phyloP scores from a whole-genome alignment of 2,888 invertebrate genomes.

The Eumerus sabulonum region DNA sequence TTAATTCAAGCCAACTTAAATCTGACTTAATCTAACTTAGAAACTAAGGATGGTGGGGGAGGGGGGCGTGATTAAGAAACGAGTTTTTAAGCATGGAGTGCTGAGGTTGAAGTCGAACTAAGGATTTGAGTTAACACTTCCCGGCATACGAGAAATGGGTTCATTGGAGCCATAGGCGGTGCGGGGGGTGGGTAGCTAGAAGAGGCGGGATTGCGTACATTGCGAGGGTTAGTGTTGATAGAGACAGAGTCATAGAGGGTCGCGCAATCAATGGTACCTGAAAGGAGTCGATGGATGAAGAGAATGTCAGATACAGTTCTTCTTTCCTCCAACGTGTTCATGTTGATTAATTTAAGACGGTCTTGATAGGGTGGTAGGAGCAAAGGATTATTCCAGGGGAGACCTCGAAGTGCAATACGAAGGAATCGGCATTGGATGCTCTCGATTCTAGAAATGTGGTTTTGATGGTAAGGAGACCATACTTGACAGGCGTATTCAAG shows the following conservation, averaged over 20 bases:
- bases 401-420: slow-evolving; percentile 3
- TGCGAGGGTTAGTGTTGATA: slow-evolving; percentile 7
- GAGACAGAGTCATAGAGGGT: not conserved
- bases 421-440: slow-evolving; percentile 3
- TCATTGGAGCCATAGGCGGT: slow-evolving; percentile 1
- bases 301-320: too few species aligned
- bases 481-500: slow-evolving; percentile 2
- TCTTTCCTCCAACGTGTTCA: too few species aligned
- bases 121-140: not conserved
- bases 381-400: not conserved
- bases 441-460: not conserved
- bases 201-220: not conserved
- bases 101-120: slow-evolving; percentile 3
- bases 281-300: not conserved
- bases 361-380: not conserved
- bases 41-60: not conserved
- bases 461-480: not conserved
- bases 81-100: not conserved
- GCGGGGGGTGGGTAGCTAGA: slow-evolving; percentile 4
- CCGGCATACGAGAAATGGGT: not conserved
- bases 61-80: too few species aligned
- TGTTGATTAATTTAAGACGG: slow-evolving; percentile 1
- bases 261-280: slow-evolving; percentile 3
- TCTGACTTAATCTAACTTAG: not conserved
- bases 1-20: not conserved